Conservation (phyloP, 2,888 invertebrate species). For the Choristoneura rosaceana region DNA sequence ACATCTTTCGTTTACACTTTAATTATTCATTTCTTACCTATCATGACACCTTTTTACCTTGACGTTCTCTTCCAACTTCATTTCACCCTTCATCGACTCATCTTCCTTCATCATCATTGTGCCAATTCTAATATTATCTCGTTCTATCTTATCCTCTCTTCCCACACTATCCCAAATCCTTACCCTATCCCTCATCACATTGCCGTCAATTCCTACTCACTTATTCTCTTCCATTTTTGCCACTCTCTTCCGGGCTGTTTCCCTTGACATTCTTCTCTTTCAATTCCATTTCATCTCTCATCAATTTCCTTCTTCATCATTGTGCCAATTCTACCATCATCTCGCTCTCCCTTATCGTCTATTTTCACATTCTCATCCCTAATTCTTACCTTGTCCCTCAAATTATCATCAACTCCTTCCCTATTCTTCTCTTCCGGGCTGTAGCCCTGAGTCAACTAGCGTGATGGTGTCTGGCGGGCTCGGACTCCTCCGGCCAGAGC, state of each 20-base stretch:
- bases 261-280: neutral
- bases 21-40: too few species aligned
- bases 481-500: constrained; percentile 83
- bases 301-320: neutral
- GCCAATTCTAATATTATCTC: constrained; percentile 15
- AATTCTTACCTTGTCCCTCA: neutral
- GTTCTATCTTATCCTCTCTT: neutral
- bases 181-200: neutral
- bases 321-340: constrained; percentile 11
- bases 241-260: neutral
- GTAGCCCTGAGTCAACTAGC: constrained; percentile 85
- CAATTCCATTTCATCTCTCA: neutral
- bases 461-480: constrained; percentile 82
- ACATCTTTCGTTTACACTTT: neutral
- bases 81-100: neutral
- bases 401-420: neutral
- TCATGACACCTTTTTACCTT: neutral
- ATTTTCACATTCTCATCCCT: constrained; percentile 5
- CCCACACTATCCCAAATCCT: constrained; percentile 1
- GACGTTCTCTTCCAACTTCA: neutral
- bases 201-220: neutral
- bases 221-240: neutral
- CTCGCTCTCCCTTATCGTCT: constrained; percentile 3
- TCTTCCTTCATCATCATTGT: neutral
- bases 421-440: constrained; percentile 42